phyloP scores from a whole-genome alignment of 2,797 vertebrate species.

The Gymnodraco acuticeps region DNA sequence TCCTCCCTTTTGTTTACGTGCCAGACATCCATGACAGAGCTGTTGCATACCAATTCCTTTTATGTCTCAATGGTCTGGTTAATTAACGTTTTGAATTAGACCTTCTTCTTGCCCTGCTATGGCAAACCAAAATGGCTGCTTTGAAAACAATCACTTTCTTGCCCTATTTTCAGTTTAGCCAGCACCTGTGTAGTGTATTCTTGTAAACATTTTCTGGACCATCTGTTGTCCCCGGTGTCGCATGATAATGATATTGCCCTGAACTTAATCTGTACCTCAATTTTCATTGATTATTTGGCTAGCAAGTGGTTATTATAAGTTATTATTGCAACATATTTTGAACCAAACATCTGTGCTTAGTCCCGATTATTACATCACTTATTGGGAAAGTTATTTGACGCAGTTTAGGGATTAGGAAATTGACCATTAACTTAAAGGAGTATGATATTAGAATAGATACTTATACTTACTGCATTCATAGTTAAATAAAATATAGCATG shows the following conservation, averaged over 20 bases:
- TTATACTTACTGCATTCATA: not conserved
- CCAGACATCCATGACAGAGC: not conserved
- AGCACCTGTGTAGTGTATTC: not conserved
- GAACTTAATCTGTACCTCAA: too few relatives aligned
- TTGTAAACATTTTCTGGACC: not conserved
- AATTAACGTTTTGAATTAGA: not conserved
- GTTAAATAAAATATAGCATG: not conserved
- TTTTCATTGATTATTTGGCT: too few relatives aligned
- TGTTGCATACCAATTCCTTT: not conserved
- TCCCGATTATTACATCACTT: too few relatives aligned
- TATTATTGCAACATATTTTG: not conserved
- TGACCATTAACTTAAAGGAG: not conserved
- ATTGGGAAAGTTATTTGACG: not conserved
- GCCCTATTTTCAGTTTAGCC: not conserved
- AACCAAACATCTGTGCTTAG: not conserved
- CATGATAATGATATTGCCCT: not conserved
- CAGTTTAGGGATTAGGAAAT: not conserved
- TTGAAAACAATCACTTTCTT: not conserved
- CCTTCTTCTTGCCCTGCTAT: not conserved
- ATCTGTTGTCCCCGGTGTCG: not conserved
- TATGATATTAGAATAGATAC: not conserved
- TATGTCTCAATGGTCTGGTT: not conserved
- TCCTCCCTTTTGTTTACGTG: not conserved
- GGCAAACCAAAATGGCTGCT: not conserved
- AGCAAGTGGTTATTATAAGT: too few relatives aligned